Evolutionary conservation across 1,140 invertebrate species (phyloP), one percentile per base, ranked within the genome.

Genomic region (Teleopsis dalmanni): DNA sequence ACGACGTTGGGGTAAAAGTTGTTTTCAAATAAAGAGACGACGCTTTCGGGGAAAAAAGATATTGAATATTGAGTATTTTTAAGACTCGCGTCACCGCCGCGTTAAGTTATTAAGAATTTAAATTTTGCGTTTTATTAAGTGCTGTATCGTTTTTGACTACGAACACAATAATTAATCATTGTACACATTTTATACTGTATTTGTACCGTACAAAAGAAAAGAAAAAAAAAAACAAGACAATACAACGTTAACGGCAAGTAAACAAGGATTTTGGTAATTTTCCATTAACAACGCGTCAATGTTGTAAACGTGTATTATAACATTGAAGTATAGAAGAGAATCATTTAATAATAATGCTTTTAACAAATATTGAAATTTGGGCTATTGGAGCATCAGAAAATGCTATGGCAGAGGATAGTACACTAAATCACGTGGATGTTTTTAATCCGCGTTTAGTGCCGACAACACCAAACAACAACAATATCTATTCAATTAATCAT

Each of bases 331-430:
- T 38, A 44, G 8, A 19, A 48, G 37, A 47, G 53, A 48, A 50
- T n/a, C n/a, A n/a, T n/a, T n/a, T n/a, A 51, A 48, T 45, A 31
- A 50, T 51, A 47, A 69, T 69, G 65, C 62, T 69, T 35, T 55
- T 69, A 48, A 69, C 62, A 21, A 69, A 64, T 59, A 66, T 66
- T 44, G 65, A 68, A 58, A 68, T 62, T 50, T 68, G 65, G 65
- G 65, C 65, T 56, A 65, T 59, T 35, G 65, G 65, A 34, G 18
- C 40, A 4, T 26, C 22, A 11, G 44, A 44, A 14, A 31, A 29
- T 8, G 21, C 50, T 5, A 27, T n/a, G 19, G 50, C 33, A 14
- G 21, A 31, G 9, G 23, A 33, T 23, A 22, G 53, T 36, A 42
- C 50, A 40, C 48, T 34, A 29, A 46, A 47, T 27, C 38, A 51